phyloP scores from a whole-genome alignment of 1,140 invertebrate genomes.

The Aphidius ervi region DNA sequence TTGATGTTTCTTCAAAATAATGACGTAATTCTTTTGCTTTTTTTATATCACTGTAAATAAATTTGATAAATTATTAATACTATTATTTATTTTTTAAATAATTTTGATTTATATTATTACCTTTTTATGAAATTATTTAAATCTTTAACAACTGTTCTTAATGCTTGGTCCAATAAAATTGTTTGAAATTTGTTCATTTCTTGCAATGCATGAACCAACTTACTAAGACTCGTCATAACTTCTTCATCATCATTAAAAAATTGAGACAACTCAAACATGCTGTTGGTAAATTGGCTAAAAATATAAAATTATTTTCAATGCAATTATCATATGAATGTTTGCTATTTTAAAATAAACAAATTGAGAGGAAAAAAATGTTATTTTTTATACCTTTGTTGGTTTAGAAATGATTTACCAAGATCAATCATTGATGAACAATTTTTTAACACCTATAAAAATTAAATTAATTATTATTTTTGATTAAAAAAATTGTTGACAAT shows the following conservation, averaged over 20 bases:
- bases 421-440: constrained; percentile 81
- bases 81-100: too few relatives aligned
- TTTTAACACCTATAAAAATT: constrained; percentile 65
- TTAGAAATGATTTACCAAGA: constrained; percentile 80
- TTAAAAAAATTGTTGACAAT: constrained; percentile 12
- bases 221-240: constrained; percentile 65
- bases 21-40: constrained; percentile 84
- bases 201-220: constrained; percentile 71
- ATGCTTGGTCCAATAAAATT: constrained; percentile 85
- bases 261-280: constrained; percentile 75
- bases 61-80: too few relatives aligned
- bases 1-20: constrained; percentile 89
- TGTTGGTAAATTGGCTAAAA: constrained; percentile 73
- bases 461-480: constrained; percentile 13
- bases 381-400: constrained; percentile 70
- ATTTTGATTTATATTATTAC: constrained; percentile 51
- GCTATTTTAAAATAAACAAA: too few relatives aligned
- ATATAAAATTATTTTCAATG: too few relatives aligned
- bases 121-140: constrained; percentile 82
- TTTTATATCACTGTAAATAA: constrained; percentile 80
- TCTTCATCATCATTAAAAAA: constrained; percentile 72
- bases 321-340: too few relatives aligned
- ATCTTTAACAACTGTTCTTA: constrained; percentile 83
- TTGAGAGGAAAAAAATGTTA: constrained; percentile 12
- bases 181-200: constrained; percentile 91